phyloP scores from a whole-genome alignment of 2,113 vertebrate species.

The Rhabdornis inornatus region DNA sequence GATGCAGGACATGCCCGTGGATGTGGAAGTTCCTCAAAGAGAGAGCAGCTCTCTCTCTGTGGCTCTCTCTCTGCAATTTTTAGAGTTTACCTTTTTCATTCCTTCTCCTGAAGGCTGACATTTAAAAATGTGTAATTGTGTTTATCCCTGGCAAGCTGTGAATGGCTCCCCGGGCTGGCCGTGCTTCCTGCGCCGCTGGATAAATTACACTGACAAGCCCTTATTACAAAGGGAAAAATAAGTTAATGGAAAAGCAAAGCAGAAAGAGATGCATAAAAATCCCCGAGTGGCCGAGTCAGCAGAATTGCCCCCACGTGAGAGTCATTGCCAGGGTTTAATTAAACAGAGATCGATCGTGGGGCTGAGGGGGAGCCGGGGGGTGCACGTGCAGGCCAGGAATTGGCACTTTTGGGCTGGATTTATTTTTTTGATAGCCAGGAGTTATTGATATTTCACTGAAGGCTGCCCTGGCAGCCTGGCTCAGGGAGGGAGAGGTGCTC shows the following conservation, averaged over 20 bases:
- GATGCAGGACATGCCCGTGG: not conserved
- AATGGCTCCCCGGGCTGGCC: conserved; percentile 59
- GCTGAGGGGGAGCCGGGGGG: not conserved
- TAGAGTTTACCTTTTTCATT: conserved; percentile 58
- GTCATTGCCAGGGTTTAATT: conserved; percentile 60
- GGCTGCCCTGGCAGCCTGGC: not conserved
- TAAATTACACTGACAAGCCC: conserved; percentile 67
- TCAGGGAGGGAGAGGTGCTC: accelerated
- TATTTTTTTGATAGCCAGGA: not conserved
- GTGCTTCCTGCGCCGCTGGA: conserved; percentile 43
- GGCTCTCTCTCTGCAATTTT: not conserved
- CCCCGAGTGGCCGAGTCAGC: conserved; percentile 60
- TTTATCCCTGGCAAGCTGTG: conserved; percentile 67
- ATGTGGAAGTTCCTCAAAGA: not conserved
- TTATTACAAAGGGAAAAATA: conserved; percentile 70
- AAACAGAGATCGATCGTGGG: conserved; percentile 56
- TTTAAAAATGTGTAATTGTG: conserved; percentile 68
- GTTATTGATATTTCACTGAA: not conserved
- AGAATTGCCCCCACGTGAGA: conserved; percentile 50
- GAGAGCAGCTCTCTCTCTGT: not conserved
- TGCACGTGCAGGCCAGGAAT: not conserved
- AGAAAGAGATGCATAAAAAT: conserved; percentile 65
- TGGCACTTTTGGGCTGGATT: not conserved
- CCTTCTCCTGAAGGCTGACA: conserved; percentile 58
- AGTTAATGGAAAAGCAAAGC: conserved; percentile 69